Evolutionary conservation across 2,888 invertebrate species (phyloP), one percentile per base, ranked within the genome.

Genomic region (Poecilus cupreus): DNA sequence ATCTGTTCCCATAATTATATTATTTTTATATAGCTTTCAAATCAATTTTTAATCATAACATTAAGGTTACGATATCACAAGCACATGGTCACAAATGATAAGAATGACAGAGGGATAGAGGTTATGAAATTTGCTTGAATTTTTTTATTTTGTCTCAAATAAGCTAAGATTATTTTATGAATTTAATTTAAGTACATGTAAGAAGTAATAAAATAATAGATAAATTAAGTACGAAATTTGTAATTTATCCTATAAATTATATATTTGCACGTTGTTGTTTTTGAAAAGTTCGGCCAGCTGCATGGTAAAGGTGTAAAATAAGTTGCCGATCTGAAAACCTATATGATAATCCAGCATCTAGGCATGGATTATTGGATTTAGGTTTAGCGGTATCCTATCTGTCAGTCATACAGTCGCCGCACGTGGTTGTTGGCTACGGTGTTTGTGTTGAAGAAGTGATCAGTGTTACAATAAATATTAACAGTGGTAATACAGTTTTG

Each of bases 1-100:
- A 80, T 80, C 80, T 54, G 32, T 32, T 2, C 60, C 75, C 81
- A 81, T 81, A 39, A 72, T 80, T 22, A 51, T 32, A 70, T n/a
- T 16, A 78, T 24, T 68, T 46, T 64, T 49, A 49, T 39, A 11
- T 43, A 24, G 13, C 24, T 54, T 24, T 57, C 24, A 72, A 64
- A 39, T 26, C 22, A 51, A 49, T 49, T 74, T 22, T 77, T n/a
- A 39, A n/a, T 16, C 39, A 76, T 16, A 37, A 68, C 11, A 18
- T 68, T 16, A 18, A 68, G 39, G 64, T 39, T 68, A 68, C 8
- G 22, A 60, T 13, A 32, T 43, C 11, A 22, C 5, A 51, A 80
- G 72, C 80, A 80, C 80, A 72, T 80, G 80, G 4, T 49, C 24
- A 6, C 26, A 32, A 70, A 26, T 68, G 64, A 68, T 18, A 68